Conservation (phyloP, 2,888 invertebrate genomes). For the Geotrupes spiniger region DNA sequence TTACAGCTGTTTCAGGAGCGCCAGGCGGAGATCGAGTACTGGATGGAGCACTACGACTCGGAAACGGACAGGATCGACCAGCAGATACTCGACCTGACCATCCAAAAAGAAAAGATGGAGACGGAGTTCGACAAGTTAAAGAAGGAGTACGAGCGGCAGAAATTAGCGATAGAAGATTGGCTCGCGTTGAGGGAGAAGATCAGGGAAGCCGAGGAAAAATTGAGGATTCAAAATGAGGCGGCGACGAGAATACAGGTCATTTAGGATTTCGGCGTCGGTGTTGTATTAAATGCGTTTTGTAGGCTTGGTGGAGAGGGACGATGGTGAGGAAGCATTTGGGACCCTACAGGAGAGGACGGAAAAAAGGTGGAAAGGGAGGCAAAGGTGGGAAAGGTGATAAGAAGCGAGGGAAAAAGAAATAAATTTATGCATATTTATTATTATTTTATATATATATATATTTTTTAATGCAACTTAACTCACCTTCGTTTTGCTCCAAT, state of each 20-base stretch:
- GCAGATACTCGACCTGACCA: constrained; percentile 32
- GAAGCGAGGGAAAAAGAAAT: constrained; percentile 22
- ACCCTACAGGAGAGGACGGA: constrained; percentile 32
- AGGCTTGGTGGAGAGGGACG: constrained; percentile 41
- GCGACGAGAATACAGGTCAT: constrained; percentile 38
- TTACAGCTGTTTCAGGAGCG: constrained; percentile 30
- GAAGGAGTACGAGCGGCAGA: constrained; percentile 29
- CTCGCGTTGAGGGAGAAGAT: constrained; percentile 29
- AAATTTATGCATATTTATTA: constrained; percentile 7
- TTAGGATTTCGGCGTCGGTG: background rate
- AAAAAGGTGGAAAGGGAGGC: constrained; percentile 27
- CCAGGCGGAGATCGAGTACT: constrained; percentile 36
- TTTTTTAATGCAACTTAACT: constrained; percentile 9
- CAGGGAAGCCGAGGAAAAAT: constrained; percentile 22
- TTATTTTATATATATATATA: constrained; percentile 7
- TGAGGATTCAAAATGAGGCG: constrained; percentile 22
- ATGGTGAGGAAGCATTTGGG: constrained; percentile 37
- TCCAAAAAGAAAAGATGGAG: constrained; percentile 31
- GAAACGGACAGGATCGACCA: constrained; percentile 37
- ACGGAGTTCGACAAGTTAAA: constrained; percentile 28
- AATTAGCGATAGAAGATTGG: constrained; percentile 36
- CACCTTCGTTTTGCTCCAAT: constrained; percentile 36
- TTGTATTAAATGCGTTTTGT: background rate
- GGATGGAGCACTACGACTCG: constrained; percentile 41
- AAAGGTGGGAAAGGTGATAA: constrained; percentile 19